These are phyloP conservation scores for Kryphioiulus occultus DNA, from an alignment of 2,888 invertebrate species.

Conservation along the genomic window DNA sequence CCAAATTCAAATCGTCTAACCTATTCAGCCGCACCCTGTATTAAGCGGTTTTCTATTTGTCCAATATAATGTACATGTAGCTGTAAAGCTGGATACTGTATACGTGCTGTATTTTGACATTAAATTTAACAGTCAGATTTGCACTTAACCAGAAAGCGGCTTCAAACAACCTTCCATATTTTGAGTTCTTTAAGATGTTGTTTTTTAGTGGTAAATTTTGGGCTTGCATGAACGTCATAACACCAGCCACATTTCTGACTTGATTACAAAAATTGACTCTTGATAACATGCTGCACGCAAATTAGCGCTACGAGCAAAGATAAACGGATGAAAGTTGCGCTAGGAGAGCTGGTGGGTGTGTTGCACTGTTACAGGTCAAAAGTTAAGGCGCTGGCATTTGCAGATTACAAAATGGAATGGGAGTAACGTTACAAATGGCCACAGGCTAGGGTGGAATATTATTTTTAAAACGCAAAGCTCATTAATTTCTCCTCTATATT, in stretches of 20 bases:
- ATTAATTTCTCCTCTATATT: background rate
- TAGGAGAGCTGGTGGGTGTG: background rate
- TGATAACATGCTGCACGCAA: background rate
- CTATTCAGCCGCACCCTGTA: no score
- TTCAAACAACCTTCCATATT: no score
- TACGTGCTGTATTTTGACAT: no score
- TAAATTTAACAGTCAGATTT: no score
- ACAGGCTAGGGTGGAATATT: background rate
- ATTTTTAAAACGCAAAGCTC: background rate
- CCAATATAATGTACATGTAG: no score
- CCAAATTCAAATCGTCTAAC: no score
- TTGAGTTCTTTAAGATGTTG: no score
- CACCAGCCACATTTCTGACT: background rate
- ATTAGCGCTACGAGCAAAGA: background rate
- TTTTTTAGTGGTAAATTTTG: no score
- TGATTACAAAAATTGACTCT: background rate
- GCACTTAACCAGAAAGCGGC: no score
- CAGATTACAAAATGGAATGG: conserved; percentile 17
- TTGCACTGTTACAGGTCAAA: background rate
- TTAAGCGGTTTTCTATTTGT: no score
- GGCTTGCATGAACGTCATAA: no score
- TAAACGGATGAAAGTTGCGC: background rate
- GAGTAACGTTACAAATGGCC: conserved; percentile 24
- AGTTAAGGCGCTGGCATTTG: background rate
- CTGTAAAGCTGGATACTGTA: no score